Conservation (phyloP, 2,113 vertebrate genomes). For the Amblyopsis rosae region DNA sequence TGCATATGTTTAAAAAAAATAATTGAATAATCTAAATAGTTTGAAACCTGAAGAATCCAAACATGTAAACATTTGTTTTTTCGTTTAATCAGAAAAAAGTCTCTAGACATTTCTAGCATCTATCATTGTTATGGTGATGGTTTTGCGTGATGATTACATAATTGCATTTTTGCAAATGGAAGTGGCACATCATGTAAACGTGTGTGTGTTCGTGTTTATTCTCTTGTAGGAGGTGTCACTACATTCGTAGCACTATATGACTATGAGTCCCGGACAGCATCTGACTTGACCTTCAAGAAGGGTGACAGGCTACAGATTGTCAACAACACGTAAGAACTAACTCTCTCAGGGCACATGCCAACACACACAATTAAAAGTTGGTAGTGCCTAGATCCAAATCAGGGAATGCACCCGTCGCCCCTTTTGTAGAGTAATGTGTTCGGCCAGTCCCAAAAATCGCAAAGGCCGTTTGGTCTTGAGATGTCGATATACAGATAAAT, state of each 20-base stretch:
- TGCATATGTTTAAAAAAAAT: too few species aligned
- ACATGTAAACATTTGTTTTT: neutral
- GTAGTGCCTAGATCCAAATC: neutral
- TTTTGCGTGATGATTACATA: too few species aligned
- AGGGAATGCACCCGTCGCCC: too few species aligned
- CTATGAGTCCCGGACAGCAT: slow-evolving; percentile 93
- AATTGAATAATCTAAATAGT: neutral
- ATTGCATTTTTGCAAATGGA: too few species aligned
- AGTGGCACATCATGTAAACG: neutral
- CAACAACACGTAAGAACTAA: slow-evolving; percentile 94
- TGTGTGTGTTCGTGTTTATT: slow-evolving; percentile 1
- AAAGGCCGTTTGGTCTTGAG: too few species aligned
- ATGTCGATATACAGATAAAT: too few species aligned
- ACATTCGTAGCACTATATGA: slow-evolving; percentile 97
- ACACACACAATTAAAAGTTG: slow-evolving; percentile 7
- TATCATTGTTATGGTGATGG: too few species aligned
- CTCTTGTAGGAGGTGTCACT: slow-evolving; percentile 89
- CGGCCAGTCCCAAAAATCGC: too few species aligned
- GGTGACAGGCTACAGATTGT: slow-evolving; percentile 93
- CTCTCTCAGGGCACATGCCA: neutral
- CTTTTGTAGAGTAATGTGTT: too few species aligned
- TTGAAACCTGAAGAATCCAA: neutral
- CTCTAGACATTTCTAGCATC: too few species aligned
- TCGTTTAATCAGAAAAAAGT: too few species aligned
- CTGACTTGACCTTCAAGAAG: slow-evolving; percentile 95